Evolutionary conservation across 1,140 invertebrate species (phyloP), one percentile per base, ranked within the genome.

Genomic region (Bombus waltoni): DNA sequence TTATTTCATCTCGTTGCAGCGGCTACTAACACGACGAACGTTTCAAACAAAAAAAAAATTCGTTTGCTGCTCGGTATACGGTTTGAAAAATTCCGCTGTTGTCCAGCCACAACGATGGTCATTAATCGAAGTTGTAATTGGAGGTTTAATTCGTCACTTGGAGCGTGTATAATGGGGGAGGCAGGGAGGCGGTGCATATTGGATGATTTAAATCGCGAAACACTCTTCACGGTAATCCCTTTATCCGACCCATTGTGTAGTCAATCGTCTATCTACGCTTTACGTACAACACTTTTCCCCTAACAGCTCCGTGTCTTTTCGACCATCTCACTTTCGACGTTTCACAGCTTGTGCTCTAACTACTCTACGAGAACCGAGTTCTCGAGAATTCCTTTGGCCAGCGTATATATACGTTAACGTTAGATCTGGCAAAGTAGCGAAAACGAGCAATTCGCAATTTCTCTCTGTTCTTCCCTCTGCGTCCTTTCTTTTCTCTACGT

Each of bases 51-150:
- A 4, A 13, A n/a, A 15, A 35, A 35, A 35, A 78, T 78, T 42
- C 47, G 40, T 78, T 57, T 68, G 44, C 18, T 2, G 44, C 22
- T 32, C 9, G 80, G 18, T 22, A 9, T 35, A 3, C 32, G 22
- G 75, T 77, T 71, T 84, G 82, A 78, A 84, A 84, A 84, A 84
- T 84, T 18, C 25, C 8, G 62, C 32, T 40, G 38, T 47, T 62
- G 53, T 57, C 42, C 42, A 9, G 57, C 53, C 38, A 3, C 38
- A n/a, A 15, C 47, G 13, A 40, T 57, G 83, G 47, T 72, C 76
- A 84, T 84, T 84, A 84, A 84, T 84, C 83, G 76, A 44, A 35
- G 25, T 32, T 5, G 76, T 79, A 84, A 84, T 84, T 84, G 76
- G 65, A 40, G 65, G 40, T 79, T 79, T 84, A 79, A 79, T 84